Base-by-base conservation (phyloP, 2,113 vertebrate genomes). In the Pelvicachromis taeniatus region DNA sequence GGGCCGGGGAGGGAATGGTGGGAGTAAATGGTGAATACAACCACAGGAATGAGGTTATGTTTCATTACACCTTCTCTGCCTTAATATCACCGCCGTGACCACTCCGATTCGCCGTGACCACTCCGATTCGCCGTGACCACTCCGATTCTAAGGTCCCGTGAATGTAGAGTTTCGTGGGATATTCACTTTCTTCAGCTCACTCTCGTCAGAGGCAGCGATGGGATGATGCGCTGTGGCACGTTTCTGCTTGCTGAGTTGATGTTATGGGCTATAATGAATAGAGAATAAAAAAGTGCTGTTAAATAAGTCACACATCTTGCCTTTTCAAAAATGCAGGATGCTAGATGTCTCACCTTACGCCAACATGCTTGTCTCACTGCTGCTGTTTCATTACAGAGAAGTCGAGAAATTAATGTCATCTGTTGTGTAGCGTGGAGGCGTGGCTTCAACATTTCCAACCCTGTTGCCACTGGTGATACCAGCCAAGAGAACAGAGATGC, bases 401-500 rank as follows among this genome's bases (percentile, higher is more conserved):
- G 55, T 79, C 82, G 21, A 35, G 8, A 82, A 78, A 80, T 95
- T 92, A 78, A 95, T 94, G 93, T 81, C 81, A 83, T 92, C 94
- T 79, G 91, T 85, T 86, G 90, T 92, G 92, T 68, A 88, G 93
- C 81, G 93, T 89, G 61, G 89, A 94, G 92, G 91, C 53, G 85
- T 93, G 93, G 93, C 88, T 91, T 84, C 87, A 13, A 80, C 38
- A 9, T 85, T 89, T 80, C 83, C 91, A 52, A 45, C 65, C 29
- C 90, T 45, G 80, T 88, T 63, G 81, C 88, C 82, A 48, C 85
- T 87, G 86, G 75, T 93, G 63, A 93, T 56, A 54, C 85, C 87
- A 94, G 93, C 92, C 93, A 83, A 92, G 92, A 90, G 91, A 93
- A 73, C 91, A 94, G 95, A 95, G 94, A 99, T 99, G 99, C 97